Conservation (phyloP, 2,888 invertebrate genomes). For the Coleophora flavipennella region DNA sequence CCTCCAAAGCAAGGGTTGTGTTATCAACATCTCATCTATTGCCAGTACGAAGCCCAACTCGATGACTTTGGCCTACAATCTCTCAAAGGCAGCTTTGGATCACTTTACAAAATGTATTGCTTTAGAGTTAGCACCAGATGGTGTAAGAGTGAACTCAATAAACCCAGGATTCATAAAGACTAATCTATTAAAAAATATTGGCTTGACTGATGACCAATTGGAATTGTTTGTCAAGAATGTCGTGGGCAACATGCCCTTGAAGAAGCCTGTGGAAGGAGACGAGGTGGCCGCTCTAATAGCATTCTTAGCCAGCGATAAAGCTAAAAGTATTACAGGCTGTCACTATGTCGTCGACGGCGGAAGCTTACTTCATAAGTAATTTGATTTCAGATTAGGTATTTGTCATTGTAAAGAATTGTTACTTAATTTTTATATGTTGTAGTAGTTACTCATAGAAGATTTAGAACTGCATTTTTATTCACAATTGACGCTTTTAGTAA, state of each 20-base stretch:
- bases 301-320: conserved; percentile 88
- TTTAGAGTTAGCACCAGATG: conserved; percentile 84
- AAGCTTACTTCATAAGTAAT: conserved; percentile 28
- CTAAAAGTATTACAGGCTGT: conserved; percentile 91
- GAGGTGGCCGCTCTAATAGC: conserved; percentile 92
- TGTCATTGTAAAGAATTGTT: no score
- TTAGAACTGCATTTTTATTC: no score
- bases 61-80: conserved; percentile 86
- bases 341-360: conserved; percentile 51
- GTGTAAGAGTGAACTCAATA: conserved; percentile 89
- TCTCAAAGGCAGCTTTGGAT: conserved; percentile 94
- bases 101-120: conserved; percentile 94
- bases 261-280: conserved; percentile 82
- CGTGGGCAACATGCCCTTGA: conserved; percentile 86
- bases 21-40: conserved; percentile 94
- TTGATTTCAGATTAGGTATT: background rate
- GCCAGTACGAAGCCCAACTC: conserved; percentile 78
- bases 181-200: conserved; percentile 82
- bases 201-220: conserved; percentile 76
- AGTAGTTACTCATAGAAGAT: no score
- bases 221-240: conserved; percentile 78
- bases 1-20: conserved; percentile 82
- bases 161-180: conserved; percentile 96
- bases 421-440: no score
- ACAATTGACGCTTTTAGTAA: no score